Evolutionary conservation across 1,140 invertebrate species (phyloP), one percentile per base, ranked within the genome.

Genomic region (Acromyrmex charruanus): DNA sequence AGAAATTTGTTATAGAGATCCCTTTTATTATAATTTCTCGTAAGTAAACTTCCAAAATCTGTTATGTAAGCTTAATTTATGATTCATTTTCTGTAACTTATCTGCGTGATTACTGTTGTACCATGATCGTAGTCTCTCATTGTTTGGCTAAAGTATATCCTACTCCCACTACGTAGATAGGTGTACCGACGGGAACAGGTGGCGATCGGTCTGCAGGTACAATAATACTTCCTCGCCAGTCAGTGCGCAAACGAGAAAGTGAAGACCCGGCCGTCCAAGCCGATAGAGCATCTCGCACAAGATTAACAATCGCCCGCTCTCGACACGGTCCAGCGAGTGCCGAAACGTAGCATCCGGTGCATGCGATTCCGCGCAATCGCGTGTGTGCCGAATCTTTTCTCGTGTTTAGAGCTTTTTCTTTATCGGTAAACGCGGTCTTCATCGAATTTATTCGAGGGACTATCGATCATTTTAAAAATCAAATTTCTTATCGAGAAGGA

Each of bases 211-310:
- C 82, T 31, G 59, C 87, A 87, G 84, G 77, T 91, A 87, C 72
- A 74, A 66, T 81, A 87, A 90, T 88, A 90, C 79, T 39, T 55
- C 65, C 28, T 51, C 74, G 89, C 25, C 87, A 92, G 89, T 91
- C 86, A 89, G 79, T 82, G 75, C 77, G 91, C 89, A 89, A 87
- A 87, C 89, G 89, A 88, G 90, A 92, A 92, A 91, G 90, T 89
- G 90, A 92, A 77, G 81, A 89, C 86, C 89, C 55, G 39, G 79
- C 28, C 44, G 18, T 31, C 31, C 65, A 58, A 28, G 55, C 79
- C 6, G 49, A 65, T 65, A 12, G n/a, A 84, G 18, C 35, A 25
- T 53, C 61, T 16, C n/a, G 9, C 39, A 25, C 21, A 51, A 68
- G 51, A 87, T 79, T 53, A 81, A 16, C 61, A 31, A 66, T 80